Evolutionary conservation across 2,888 invertebrate genomes (phyloP).

Genomic region (Meiosimyza platycephala): DNA sequence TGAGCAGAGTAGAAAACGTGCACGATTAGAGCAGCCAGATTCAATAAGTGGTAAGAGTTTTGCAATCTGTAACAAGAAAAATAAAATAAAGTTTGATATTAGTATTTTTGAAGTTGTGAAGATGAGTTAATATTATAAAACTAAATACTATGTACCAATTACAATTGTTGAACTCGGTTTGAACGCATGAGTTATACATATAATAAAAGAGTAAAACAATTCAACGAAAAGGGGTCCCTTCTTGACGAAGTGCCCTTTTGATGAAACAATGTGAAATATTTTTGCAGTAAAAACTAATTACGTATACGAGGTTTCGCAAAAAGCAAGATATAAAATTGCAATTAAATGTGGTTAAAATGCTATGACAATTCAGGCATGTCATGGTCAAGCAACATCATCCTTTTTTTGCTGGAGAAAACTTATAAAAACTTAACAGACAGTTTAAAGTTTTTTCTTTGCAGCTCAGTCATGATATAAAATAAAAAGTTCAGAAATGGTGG

Average conservation of each 20-base stretch:
- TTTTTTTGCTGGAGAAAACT: too few relatives aligned
- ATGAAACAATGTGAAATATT: not conserved
- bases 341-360: constrained; percentile 5
- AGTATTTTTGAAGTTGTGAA: not conserved
- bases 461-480: too few relatives aligned
- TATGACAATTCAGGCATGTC: constrained; percentile 3
- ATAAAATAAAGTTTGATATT: constrained; percentile 14
- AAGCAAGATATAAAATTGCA: not conserved
- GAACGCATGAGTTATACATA: too few relatives aligned
- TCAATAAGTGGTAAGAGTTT: constrained; percentile 79
- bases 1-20: constrained; percentile 89
- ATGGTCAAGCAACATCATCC: not conserved
- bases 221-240: not conserved
- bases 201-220: too few relatives aligned
- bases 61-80: constrained; percentile 73
- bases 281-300: constrained; percentile 15
- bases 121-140: too few relatives aligned
- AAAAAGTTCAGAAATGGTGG: not conserved
- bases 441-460: too few relatives aligned
- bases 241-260: not conserved
- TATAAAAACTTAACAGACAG: too few relatives aligned
- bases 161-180: too few relatives aligned
- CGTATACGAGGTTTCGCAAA: not conserved
- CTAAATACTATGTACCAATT: too few relatives aligned
- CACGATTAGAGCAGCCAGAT: constrained; percentile 82